Evolutionary conservation across 2,888 invertebrate genomes (phyloP).

Genomic region (Oscheius sp.): DNA sequence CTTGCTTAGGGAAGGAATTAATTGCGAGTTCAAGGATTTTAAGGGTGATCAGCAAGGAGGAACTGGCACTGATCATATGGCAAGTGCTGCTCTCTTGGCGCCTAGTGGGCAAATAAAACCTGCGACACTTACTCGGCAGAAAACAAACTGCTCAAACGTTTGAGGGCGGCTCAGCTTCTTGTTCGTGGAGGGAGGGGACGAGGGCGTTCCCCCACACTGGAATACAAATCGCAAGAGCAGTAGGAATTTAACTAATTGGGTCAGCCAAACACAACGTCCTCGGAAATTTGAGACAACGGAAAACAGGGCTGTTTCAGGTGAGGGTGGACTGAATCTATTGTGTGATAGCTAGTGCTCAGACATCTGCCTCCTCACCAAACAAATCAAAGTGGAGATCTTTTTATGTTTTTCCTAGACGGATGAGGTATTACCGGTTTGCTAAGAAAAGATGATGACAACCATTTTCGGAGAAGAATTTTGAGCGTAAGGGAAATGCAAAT

Average conservation of each 20-base stretch:
- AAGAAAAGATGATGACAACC: too few species aligned
- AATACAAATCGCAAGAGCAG: not conserved
- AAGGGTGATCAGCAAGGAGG: not conserved
- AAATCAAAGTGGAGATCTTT: not conserved
- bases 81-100: constrained; percentile 13
- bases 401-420: not conserved
- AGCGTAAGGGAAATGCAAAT: constrained; percentile 15
- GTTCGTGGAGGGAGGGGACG: not conserved
- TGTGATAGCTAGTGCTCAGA: constrained; percentile 4
- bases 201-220: not conserved
- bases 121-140: constrained; percentile 26
- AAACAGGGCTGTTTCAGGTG: not conserved
- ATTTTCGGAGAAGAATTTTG: not conserved
- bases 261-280: constrained; percentile 12
- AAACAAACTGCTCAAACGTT: constrained; percentile 18
- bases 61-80: constrained; percentile 16
- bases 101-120: constrained; percentile 17
- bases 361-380: not conserved
- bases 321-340: constrained; percentile 4
- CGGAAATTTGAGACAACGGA: not conserved
- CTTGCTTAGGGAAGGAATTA: not conserved
- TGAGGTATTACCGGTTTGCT: not conserved
- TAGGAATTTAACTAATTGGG: constrained; percentile 9
- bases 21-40: not conserved
- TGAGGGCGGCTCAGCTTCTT: constrained; percentile 16